Evolutionary conservation across 2,113 vertebrate genomes (phyloP).

Genomic region (Nanger granti): DNA sequence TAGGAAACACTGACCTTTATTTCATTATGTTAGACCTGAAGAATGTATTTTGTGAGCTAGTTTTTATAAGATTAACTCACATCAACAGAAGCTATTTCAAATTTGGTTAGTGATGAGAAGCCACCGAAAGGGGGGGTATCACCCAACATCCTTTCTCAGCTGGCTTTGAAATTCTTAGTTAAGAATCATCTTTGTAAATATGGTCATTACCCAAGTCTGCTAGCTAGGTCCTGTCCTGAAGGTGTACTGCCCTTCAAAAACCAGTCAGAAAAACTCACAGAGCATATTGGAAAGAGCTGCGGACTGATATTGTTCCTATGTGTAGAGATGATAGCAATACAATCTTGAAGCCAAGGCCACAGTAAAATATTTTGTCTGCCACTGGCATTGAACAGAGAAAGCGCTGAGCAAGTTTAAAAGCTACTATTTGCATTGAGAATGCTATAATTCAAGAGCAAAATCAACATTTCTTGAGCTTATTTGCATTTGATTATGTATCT

Average conservation of each 20-base stretch:
- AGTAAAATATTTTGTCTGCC: not conserved
- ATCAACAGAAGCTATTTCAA: not conserved
- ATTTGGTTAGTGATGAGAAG: not conserved
- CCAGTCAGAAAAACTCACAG: not conserved
- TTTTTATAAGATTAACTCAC: not conserved
- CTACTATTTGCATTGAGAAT: conserved; percentile 29
- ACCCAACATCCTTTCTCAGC: not conserved
- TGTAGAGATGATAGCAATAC: not conserved
- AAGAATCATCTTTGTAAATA: not conserved
- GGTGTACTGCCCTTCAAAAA: not conserved
- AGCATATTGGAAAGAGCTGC: not conserved
- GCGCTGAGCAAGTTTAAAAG: not conserved
- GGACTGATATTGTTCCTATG: not conserved
- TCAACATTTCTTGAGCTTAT: conserved; percentile 4
- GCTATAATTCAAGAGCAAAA: conserved; percentile 33
- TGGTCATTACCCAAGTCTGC: not conserved
- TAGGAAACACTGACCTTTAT: not conserved
- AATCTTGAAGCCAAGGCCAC: not conserved
- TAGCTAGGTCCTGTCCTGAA: not conserved
- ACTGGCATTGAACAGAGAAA: not conserved
- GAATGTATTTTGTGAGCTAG: not conserved
- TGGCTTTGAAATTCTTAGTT: not conserved
- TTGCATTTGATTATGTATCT: conserved; percentile 42
- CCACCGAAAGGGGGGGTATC: fast-evolving
- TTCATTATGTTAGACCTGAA: not conserved